A percentile compares a stretch with the other conserved stretches of the same genome.
Conservation (phyloP, 2,888 invertebrate genomes). For the Calephelis perditalis region DNA sequence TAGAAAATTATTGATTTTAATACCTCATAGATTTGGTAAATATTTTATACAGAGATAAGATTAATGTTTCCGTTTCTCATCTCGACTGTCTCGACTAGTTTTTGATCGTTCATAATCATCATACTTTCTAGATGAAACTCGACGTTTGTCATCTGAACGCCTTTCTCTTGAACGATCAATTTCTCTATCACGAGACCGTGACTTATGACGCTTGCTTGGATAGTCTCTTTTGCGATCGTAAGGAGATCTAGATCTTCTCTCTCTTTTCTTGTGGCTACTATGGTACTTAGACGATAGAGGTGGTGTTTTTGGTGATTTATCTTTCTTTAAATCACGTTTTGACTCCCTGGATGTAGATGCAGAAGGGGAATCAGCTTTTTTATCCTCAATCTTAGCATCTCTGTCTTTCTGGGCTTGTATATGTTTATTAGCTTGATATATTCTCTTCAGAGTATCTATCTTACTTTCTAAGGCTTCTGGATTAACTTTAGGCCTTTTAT, state of each 20-base stretch:
- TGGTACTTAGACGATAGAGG: conserved; percentile 70
- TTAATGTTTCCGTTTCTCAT: conserved; percentile 65
- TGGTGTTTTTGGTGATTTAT: conserved; percentile 71
- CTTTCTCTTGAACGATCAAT: conserved; percentile 59
- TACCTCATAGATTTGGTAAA: not conserved
- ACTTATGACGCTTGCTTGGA: conserved; percentile 66
- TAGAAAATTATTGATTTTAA: no score
- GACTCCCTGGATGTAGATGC: conserved; percentile 68
- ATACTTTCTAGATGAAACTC: conserved; percentile 59
- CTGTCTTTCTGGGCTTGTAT: conserved; percentile 60
- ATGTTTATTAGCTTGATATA: conserved; percentile 69
- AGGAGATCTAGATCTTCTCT: conserved; percentile 65
- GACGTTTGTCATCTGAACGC: conserved; percentile 58
- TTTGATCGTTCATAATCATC: conserved; percentile 71
- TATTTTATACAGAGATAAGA: not conserved
- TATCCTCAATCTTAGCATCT: conserved; percentile 59
- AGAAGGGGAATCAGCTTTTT: conserved; percentile 62
- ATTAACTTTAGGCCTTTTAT: conserved; percentile 88
- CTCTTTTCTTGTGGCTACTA: conserved; percentile 66
- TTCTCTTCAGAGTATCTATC: conserved; percentile 55
- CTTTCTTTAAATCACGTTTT: conserved; percentile 62
- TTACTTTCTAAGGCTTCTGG: conserved; percentile 67
- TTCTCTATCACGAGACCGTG: conserved; percentile 65
- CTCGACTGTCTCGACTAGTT: conserved; percentile 56
- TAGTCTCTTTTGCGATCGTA: conserved; percentile 71